Evolutionary conservation across 1,140 invertebrate genomes (phyloP).

Genomic region (Drosophila quadrilineata): DNA sequence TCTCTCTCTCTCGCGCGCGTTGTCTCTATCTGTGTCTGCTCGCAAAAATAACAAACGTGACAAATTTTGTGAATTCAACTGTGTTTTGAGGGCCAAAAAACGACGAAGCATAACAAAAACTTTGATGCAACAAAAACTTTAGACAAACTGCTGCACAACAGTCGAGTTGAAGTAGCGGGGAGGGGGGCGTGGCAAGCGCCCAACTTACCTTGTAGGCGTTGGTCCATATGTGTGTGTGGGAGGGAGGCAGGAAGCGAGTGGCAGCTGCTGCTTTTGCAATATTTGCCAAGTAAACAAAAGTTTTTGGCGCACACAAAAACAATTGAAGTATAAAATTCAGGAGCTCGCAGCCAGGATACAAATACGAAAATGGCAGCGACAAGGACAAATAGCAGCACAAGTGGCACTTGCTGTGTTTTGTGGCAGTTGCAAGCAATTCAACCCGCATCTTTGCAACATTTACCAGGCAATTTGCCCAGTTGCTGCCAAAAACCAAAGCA

Average conservation of each 20-base stretch:
- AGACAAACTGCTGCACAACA: constrained; percentile 25
- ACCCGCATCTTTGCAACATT: too few relatives aligned
- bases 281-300: constrained; percentile 76
- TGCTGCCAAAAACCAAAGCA: too few relatives aligned
- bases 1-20: neutral
- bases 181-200: constrained; percentile 24
- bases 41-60: constrained; percentile 80
- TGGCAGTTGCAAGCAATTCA: too few relatives aligned
- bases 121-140: constrained; percentile 71
- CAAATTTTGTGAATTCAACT: constrained; percentile 81
- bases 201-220: constrained; percentile 19
- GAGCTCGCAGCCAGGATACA: constrained; percentile 22
- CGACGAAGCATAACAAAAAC: constrained; percentile 65
- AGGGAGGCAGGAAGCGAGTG: neutral
- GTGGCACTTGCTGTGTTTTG: too few relatives aligned
- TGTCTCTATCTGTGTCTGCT: constrained; percentile 4
- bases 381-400: constrained; percentile 42
- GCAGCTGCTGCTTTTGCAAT: constrained; percentile 25
- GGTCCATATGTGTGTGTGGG: neutral
- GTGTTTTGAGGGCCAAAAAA: constrained; percentile 54
- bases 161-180: neutral
- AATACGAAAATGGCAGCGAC: too few relatives aligned
- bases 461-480: too few relatives aligned
- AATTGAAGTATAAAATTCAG: constrained; percentile 68
- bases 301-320: constrained; percentile 67